Percentiles rank a stretch among this genome's conserved stretches.
Conservation (phyloP, 2,888 invertebrate genomes). For the Gastrophysa polygoni region DNA sequence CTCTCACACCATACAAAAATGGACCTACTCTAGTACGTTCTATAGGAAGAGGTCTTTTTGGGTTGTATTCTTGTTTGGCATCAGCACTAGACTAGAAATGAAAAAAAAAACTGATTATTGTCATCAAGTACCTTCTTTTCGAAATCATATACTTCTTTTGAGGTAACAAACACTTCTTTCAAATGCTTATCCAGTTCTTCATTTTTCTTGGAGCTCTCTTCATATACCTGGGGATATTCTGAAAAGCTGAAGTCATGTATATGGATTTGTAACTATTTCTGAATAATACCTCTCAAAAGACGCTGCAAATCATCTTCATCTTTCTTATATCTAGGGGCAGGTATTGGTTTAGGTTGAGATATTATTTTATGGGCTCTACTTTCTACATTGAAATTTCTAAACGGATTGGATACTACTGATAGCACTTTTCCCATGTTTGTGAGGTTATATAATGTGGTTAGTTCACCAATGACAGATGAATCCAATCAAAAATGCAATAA, state of each 20-base stretch:
- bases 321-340: constrained; percentile 73
- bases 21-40: constrained; percentile 60
- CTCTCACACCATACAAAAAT: constrained; percentile 72
- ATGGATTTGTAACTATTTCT: not conserved
- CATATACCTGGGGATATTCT: constrained; percentile 68
- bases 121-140: not conserved
- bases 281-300: constrained; percentile 61
- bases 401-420: constrained; percentile 62
- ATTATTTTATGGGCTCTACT: constrained; percentile 76
- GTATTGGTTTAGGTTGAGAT: constrained; percentile 63
- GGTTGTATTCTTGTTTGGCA: constrained; percentile 54
- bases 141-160: constrained; percentile 53
- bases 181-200: constrained; percentile 66
- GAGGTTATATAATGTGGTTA: constrained; percentile 35
- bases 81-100: constrained; percentile 23
- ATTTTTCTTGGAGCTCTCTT: constrained; percentile 69
- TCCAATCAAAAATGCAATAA: no score
- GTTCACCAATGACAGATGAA: no score
- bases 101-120: not conserved
- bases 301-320: constrained; percentile 69
- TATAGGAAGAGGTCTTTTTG: constrained; percentile 65
- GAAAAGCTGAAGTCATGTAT: constrained; percentile 32
- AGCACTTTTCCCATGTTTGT: constrained; percentile 60
- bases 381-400: constrained; percentile 75
- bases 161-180: constrained; percentile 76